Conservation (phyloP, 2,888 invertebrate genomes). For the Alitta virens region DNA sequence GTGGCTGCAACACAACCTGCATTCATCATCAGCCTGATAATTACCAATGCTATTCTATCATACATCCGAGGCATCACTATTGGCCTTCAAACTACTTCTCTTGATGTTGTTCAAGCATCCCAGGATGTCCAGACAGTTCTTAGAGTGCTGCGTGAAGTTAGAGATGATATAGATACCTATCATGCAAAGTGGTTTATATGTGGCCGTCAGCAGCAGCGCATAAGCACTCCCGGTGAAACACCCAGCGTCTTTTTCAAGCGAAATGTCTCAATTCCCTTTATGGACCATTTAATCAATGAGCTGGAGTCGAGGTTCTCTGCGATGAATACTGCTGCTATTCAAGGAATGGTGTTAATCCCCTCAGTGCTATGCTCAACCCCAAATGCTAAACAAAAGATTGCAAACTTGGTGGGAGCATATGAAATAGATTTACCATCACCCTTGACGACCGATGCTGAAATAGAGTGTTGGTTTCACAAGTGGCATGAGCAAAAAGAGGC, state of each 20-base stretch:
- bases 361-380: neutral
- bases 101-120: neutral
- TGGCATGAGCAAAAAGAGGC: neutral
- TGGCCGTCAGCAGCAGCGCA: neutral
- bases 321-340: neutral
- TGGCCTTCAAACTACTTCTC: neutral
- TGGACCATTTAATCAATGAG: neutral
- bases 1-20: neutral
- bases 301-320: neutral
- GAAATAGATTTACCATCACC: neutral
- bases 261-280: neutral
- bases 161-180: conserved; percentile 1
- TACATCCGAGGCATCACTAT: neutral
- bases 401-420: neutral
- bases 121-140: neutral
- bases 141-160: neutral
- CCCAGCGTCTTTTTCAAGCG: neutral
- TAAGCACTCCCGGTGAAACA: conserved; percentile 1
- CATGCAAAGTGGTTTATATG: conserved; percentile 1
- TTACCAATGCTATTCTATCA: neutral
- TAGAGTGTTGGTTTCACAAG: neutral
- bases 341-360: neutral
- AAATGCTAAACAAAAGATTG: neutral
- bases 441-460: neutral
- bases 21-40: neutral